Conservation (phyloP, 2,888 invertebrate genomes). For the Mesochorus sp. region DNA sequence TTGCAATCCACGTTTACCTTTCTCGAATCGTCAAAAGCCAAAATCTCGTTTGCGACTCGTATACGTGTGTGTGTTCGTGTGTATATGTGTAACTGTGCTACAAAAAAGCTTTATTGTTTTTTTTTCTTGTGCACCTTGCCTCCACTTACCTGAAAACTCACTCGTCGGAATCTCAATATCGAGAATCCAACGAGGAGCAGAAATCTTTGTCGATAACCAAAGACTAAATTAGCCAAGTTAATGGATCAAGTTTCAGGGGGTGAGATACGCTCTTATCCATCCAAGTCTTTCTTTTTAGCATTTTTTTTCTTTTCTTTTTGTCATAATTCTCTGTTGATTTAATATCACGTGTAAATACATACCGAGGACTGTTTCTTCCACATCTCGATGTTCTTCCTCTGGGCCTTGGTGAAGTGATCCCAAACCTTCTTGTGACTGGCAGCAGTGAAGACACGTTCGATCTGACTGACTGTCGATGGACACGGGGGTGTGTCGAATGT, state of each 20-base stretch:
- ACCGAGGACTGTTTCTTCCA: constrained; percentile 99
- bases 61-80: constrained; percentile 9
- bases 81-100: constrained; percentile 18
- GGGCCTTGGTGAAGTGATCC: constrained; percentile 99
- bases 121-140: constrained; percentile 12
- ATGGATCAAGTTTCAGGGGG: constrained; percentile 39
- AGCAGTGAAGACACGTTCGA: constrained; percentile 98
- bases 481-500: constrained; percentile 80
- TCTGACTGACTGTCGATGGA: constrained; percentile 94
- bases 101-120: constrained; percentile 7
- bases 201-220: constrained; percentile 31
- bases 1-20: constrained; percentile 23
- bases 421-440: constrained; percentile 99
- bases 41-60: constrained; percentile 25
- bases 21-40: constrained; percentile 12
- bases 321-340: constrained; percentile 22
- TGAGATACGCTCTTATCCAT: constrained; percentile 52
- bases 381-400: constrained; percentile 98
- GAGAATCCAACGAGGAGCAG: constrained; percentile 2
- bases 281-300: constrained; percentile 24
- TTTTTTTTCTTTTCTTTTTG: constrained; percentile 31
- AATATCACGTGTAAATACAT: constrained; percentile 81
- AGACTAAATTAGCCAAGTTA: constrained; percentile 34
- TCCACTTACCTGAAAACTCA: constrained; percentile 46
- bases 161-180: neutral